Conservation (phyloP, 2,113 vertebrate genomes). For the Cebus imitator region DNA sequence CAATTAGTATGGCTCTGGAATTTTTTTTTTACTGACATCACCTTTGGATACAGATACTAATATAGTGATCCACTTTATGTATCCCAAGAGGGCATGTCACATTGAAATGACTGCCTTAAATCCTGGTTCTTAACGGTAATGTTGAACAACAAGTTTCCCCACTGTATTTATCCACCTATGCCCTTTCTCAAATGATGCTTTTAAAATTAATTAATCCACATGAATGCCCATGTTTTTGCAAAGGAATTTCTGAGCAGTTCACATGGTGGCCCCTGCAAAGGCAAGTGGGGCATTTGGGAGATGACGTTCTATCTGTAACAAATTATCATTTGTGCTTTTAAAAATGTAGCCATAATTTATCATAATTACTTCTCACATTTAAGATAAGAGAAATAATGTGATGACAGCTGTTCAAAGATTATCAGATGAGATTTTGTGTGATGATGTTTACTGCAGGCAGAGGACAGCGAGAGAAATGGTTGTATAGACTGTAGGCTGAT, state of each 20-base stretch:
- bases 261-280: slow-evolving; percentile 60
- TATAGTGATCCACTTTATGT: slow-evolving; percentile 76
- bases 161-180: not conserved
- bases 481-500: not conserved
- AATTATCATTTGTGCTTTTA: slow-evolving; percentile 73
- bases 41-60: slow-evolving; percentile 72
- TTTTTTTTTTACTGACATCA: slow-evolving; percentile 47
- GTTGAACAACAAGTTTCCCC: slow-evolving; percentile 39
- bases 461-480: not conserved
- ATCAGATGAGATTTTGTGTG: slow-evolving; percentile 42
- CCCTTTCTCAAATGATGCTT: slow-evolving; percentile 40
- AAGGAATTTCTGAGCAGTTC: slow-evolving; percentile 67
- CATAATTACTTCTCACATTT: slow-evolving; percentile 61
- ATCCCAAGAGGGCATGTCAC: slow-evolving; percentile 76
- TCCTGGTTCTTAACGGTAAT: slow-evolving; percentile 40
- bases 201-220: slow-evolving; percentile 47
- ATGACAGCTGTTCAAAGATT: slow-evolving; percentile 61
- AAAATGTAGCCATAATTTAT: slow-evolving; percentile 61
- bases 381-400: slow-evolving; percentile 59
- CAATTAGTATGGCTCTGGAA: slow-evolving; percentile 71
- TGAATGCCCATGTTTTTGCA: slow-evolving; percentile 59
- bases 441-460: slow-evolving; percentile 55
- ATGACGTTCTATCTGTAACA: slow-evolving; percentile 70
- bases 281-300: slow-evolving; percentile 60
- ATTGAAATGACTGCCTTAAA: slow-evolving; percentile 68